A percentile compares a stretch with the other conserved stretches of the same genome.
phyloP scores from a whole-genome alignment of 1,140 invertebrate species.

The Lerema accius region DNA sequence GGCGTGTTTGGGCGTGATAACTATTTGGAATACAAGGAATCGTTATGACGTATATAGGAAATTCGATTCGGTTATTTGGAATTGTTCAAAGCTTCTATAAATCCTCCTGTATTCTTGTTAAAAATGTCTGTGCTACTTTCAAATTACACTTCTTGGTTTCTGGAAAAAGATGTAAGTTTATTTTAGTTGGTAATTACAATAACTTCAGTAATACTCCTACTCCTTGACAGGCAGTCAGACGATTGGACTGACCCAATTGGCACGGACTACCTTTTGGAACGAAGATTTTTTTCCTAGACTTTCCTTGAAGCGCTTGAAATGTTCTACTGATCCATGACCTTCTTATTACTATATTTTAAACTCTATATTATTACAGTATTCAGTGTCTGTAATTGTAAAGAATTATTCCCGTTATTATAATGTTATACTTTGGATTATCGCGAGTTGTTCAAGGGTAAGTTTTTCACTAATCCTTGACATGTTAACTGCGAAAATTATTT shows the following conservation, averaged over 20 bases:
- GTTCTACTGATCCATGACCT: background rate
- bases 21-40: conserved; percentile 10
- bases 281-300: conserved; percentile 43
- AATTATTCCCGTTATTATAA: background rate
- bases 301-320: conserved; percentile 35
- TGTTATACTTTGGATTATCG: background rate
- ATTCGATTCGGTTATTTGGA: too few species aligned
- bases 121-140: background rate
- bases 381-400: background rate
- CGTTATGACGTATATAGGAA: conserved; percentile 2
- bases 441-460: background rate
- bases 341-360: background rate
- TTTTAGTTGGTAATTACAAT: conserved; percentile 32
- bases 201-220: conserved; percentile 19
- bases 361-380: background rate
- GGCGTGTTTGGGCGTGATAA: conserved; percentile 19
- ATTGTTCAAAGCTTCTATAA: background rate
- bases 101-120: background rate
- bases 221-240: conserved; percentile 38
- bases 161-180: conserved; percentile 1
- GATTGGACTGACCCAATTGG: conserved; percentile 54
- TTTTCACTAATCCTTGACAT: background rate
- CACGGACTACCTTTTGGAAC: conserved; percentile 47
- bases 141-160: background rate
- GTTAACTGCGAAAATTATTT: background rate